phyloP scores from a whole-genome alignment of 2,797 vertebrate genomes.

The Eulemur rubriventer region DNA sequence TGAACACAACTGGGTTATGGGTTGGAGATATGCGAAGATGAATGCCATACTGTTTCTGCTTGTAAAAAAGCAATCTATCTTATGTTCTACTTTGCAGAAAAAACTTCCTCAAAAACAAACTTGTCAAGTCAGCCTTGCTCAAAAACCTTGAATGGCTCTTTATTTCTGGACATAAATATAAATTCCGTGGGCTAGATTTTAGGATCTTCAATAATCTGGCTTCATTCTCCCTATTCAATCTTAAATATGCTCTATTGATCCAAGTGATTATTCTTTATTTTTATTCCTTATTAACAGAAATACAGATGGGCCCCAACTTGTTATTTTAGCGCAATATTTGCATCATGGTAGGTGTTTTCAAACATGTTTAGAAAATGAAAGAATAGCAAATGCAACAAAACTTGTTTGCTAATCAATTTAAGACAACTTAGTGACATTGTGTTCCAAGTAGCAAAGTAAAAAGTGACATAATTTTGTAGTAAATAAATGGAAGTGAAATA shows the following conservation, averaged over 20 bases:
- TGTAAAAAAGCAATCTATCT: neutral
- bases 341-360: neutral
- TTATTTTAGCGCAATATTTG: constrained; percentile 6
- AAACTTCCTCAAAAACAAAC: neutral
- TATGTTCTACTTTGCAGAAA: neutral
- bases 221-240: neutral
- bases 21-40: neutral
- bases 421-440: neutral
- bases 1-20: neutral
- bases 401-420: neutral
- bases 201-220: neutral
- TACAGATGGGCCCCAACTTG: neutral
- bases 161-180: neutral
- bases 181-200: neutral
- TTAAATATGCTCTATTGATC: neutral
- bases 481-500: neutral
- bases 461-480: neutral
- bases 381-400: neutral
- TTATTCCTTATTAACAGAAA: neutral
- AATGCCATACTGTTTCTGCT: neutral
- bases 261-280: neutral
- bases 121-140: neutral
- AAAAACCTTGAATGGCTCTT: neutral
- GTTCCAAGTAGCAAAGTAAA: constrained; percentile 17
- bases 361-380: neutral